Conservation (phyloP, 2,888 invertebrate genomes). For the Coelogynopora nodosa region DNA sequence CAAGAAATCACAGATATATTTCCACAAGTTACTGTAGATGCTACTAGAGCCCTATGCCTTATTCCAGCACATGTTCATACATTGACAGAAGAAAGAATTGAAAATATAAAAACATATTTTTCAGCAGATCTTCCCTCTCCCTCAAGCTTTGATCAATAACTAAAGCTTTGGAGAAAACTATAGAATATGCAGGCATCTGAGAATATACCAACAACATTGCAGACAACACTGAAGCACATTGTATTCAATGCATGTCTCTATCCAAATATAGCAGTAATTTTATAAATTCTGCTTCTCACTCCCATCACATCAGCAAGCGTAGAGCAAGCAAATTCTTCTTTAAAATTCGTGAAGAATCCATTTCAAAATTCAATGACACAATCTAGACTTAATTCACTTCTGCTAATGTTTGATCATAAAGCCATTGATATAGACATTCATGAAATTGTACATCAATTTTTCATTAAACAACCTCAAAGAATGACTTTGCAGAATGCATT, state of each 20-base stretch:
- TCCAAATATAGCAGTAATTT: not conserved
- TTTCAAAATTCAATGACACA: not conserved
- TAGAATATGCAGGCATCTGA: not conserved
- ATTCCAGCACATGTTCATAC: too few relatives aligned
- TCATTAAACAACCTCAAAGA: too few relatives aligned
- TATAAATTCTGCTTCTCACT: not conserved
- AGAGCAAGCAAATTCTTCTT: not conserved
- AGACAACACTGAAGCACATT: not conserved
- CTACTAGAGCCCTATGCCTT: too few relatives aligned
- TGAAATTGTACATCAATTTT: too few relatives aligned
- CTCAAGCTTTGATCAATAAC: not conserved
- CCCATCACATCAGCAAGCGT: not conserved
- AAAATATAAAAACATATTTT: too few relatives aligned
- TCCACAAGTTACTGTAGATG: too few relatives aligned
- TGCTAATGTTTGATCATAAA: too few relatives aligned
- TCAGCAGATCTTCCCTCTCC: too few relatives aligned
- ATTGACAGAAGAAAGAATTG: too few relatives aligned
- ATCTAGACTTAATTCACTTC: not conserved
- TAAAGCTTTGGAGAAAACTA: not conserved
- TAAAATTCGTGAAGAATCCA: not conserved
- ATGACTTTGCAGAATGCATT: too few relatives aligned
- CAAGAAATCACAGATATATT: too few relatives aligned
- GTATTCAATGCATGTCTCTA: not conserved
- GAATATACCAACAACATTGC: not conserved
- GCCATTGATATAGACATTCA: too few relatives aligned